These are phyloP conservation scores for Adelosebastes latens DNA, from an alignment of 2,797 vertebrate species.

Conservation along the genomic window DNA sequence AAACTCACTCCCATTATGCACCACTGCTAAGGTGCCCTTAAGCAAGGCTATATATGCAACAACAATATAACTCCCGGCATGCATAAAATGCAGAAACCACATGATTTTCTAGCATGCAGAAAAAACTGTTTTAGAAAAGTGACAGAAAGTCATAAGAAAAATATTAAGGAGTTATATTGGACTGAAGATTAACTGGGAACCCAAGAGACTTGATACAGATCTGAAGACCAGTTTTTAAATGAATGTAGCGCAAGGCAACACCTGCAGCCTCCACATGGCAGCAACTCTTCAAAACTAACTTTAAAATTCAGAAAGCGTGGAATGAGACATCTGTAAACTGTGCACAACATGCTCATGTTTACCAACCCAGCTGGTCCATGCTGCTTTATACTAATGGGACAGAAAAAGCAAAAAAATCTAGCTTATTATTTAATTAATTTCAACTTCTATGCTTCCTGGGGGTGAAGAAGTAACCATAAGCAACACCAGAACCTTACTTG, in stretches of 20 bases:
- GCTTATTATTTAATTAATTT: neutral
- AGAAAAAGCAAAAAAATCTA: neutral
- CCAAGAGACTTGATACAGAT: neutral
- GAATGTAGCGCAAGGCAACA: neutral
- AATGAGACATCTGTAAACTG: conserved; percentile 2
- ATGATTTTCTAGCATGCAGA: neutral
- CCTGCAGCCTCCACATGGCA: neutral
- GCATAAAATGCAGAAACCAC: neutral
- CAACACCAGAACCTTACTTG: neutral
- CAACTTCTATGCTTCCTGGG: neutral
- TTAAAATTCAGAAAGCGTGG: neutral
- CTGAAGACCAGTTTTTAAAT: neutral
- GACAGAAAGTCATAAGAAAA: neutral
- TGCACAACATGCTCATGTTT: neutral
- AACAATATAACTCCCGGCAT: neutral
- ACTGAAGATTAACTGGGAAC: neutral
- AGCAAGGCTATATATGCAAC: neutral
- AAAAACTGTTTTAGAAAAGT: neutral
- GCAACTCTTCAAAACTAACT: neutral
- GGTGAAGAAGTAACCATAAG: neutral
- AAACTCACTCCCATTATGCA: neutral
- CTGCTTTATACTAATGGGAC: neutral
- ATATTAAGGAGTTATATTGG: neutral
- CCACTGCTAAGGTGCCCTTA: neutral
- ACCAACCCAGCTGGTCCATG: neutral